These are phyloP conservation scores for Rotaria macrura DNA, from an alignment of 2,888 invertebrate genomes.

Conservation along the genomic window DNA sequence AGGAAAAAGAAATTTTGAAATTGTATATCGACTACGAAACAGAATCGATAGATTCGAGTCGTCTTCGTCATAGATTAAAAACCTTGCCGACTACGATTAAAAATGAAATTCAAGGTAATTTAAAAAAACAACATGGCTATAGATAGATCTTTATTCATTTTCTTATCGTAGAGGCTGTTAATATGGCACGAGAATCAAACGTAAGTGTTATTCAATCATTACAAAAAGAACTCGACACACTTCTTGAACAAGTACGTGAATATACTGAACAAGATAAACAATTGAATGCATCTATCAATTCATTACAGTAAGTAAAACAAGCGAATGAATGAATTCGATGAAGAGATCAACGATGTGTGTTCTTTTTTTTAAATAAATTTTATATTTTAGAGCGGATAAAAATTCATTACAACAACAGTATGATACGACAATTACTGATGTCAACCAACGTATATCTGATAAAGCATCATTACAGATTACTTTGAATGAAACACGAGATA, in stretches of 20 bases:
- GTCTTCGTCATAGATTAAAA: conserved; percentile 43
- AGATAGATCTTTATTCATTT: not conserved
- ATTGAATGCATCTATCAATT: conserved; percentile 38
- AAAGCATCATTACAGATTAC: conserved; percentile 48
- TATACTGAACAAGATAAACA: conserved; percentile 39
- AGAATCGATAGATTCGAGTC: conserved; percentile 46
- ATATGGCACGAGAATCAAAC: conserved; percentile 44
- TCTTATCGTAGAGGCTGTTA: conserved; percentile 43
- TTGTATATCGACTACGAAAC: conserved; percentile 38
- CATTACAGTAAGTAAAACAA: not conserved
- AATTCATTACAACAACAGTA: conserved; percentile 44
- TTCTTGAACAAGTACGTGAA: conserved; percentile 41
- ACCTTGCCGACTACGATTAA: conserved; percentile 42
- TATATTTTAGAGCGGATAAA: conserved; percentile 42
- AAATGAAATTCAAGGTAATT: conserved; percentile 43
- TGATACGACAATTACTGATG: conserved; percentile 46
- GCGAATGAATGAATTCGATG: not conserved
- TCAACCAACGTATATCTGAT: conserved; percentile 47
- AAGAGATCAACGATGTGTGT: not conserved
- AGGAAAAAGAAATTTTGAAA: not conserved
- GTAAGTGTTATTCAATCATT: conserved; percentile 41
- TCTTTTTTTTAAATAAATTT: too few species aligned
- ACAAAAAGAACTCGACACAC: conserved; percentile 39
- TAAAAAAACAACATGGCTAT: too few species aligned
- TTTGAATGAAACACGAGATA: conserved; percentile 47